Evolutionary conservation across 2,888 invertebrate species (phyloP).

Genomic region (Zygothrica quintamaculata): DNA sequence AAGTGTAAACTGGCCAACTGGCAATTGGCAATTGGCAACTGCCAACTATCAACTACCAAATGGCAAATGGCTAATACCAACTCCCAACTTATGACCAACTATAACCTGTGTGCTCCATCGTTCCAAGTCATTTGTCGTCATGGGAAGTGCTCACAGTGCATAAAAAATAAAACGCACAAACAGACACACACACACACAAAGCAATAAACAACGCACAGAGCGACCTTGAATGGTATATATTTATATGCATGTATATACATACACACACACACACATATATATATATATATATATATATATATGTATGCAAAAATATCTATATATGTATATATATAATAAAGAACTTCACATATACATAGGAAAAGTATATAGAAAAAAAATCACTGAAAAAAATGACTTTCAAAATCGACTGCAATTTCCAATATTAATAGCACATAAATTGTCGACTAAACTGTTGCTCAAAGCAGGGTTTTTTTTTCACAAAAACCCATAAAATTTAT

Average conservation of each 20-base stretch:
- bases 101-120: constrained; percentile 64
- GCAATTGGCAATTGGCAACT: constrained; percentile 20
- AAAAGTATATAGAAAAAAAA: background rate
- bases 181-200: background rate
- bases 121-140: constrained; percentile 74
- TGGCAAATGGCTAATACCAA: constrained; percentile 1
- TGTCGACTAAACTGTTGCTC: no score
- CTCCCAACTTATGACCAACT: background rate
- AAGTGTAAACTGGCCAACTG: constrained; percentile 39
- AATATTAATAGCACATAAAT: no score
- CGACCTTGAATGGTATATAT: background rate
- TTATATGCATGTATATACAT: background rate
- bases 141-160: constrained; percentile 64
- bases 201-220: no score
- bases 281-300: constrained; percentile 1
- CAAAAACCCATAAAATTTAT: no score
- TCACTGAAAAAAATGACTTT: no score
- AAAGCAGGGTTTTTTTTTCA: no score
- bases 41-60: constrained; percentile 7
- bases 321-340: background rate
- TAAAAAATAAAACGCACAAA: constrained; percentile 31
- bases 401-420: no score
- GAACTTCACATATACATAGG: background rate
- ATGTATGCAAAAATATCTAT: background rate
- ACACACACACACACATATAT: background rate